phyloP scores from a whole-genome alignment of 2,113 vertebrate genomes.

The Glaucomys volans region DNA sequence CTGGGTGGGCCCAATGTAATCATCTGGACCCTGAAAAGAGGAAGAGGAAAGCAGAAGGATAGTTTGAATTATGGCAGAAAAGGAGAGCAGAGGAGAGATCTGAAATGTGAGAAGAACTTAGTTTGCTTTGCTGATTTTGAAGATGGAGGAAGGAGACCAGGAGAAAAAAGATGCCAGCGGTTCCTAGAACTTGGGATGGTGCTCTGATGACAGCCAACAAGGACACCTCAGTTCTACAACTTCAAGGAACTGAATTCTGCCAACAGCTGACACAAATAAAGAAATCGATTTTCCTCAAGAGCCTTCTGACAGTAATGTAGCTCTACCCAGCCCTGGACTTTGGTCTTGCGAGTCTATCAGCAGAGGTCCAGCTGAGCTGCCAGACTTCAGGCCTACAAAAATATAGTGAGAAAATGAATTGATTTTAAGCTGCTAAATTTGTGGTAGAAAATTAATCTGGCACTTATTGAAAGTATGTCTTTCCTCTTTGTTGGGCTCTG shows the following conservation, averaged over 20 bases:
- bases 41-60: neutral
- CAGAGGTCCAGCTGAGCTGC: neutral
- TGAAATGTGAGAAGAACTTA: neutral
- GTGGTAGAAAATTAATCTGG: neutral
- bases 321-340: neutral
- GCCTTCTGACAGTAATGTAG: neutral
- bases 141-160: neutral
- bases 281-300: neutral
- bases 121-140: neutral
- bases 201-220: neutral
- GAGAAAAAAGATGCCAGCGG: neutral
- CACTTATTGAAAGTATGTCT: neutral
- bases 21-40: neutral
- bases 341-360: neutral
- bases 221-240: neutral
- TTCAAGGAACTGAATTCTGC: neutral
- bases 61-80: neutral
- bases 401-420: neutral
- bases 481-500: neutral
- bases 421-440: neutral
- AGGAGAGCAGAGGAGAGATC: neutral
- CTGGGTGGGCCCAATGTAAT: neutral
- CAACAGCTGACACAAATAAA: neutral
- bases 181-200: neutral
- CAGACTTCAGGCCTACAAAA: neutral